Conservation (phyloP, 2,888 invertebrate genomes). For the Elysia crispata region DNA sequence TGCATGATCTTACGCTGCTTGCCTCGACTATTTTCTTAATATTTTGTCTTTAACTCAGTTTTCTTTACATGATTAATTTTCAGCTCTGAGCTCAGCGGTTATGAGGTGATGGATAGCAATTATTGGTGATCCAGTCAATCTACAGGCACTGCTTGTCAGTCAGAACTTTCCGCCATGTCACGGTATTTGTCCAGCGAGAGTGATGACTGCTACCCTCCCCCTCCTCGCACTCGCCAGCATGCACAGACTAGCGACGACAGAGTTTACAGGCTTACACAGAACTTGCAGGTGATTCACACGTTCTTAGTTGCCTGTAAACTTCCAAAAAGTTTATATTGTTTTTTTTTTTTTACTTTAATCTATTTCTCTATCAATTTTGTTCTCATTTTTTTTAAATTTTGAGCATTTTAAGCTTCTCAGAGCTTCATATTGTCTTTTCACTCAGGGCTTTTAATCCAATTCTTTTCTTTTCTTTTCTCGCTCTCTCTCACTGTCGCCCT, state of each 20-base stretch:
- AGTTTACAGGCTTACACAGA: constrained; percentile 65
- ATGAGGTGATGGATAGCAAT: too few relatives aligned
- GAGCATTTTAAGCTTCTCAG: too few relatives aligned
- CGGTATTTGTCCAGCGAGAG: constrained; percentile 55
- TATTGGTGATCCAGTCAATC: too few relatives aligned
- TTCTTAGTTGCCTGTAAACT: not conserved
- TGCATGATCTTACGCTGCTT: too few relatives aligned
- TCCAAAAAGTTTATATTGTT: constrained; percentile 1
- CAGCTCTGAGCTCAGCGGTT: too few relatives aligned
- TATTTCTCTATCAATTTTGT: not conserved
- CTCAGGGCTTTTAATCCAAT: not conserved
- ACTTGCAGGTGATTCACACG: constrained; percentile 61
- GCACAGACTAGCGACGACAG: constrained; percentile 62
- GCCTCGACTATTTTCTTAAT: too few relatives aligned
- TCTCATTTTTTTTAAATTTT: too few relatives aligned
- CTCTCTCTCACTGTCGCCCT: constrained; percentile 12
- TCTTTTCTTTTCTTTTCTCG: not conserved
- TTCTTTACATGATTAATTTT: too few relatives aligned
- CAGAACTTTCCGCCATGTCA: constrained; percentile 33
- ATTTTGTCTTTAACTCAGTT: too few relatives aligned
- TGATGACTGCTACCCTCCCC: constrained; percentile 52
- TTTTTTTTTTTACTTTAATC: too few relatives aligned
- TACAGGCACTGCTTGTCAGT: not conserved
- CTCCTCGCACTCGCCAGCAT: constrained; percentile 42
- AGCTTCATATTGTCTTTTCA: constrained; percentile 3